Conservation (phyloP, 2,113 vertebrate species). For the Athene cunicularia region DNA sequence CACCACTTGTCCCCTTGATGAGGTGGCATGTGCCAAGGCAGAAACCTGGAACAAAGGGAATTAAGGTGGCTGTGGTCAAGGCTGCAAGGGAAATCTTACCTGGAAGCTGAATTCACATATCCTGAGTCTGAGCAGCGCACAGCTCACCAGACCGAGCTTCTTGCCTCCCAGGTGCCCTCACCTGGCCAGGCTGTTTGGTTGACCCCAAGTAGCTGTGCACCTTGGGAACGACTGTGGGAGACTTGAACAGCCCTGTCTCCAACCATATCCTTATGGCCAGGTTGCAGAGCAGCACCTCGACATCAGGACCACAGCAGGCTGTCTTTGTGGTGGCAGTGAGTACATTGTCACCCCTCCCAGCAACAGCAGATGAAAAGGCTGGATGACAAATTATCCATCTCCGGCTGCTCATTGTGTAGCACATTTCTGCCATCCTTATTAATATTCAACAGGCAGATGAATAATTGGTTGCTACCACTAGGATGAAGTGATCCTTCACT, state of each 20-base stretch:
- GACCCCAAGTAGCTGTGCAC: background rate
- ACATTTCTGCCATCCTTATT: constrained; percentile 44
- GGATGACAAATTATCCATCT: constrained; percentile 57
- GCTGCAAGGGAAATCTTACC: background rate
- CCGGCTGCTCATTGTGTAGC: constrained; percentile 46
- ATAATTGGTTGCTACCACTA: constrained; percentile 64
- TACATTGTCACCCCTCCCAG: background rate
- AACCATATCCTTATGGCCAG: accelerated
- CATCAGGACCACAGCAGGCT: background rate
- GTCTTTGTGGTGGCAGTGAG: background rate
- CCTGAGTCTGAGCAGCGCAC: background rate
- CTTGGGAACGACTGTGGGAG: background rate
- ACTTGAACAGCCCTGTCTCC: background rate
- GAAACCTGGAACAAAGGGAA: background rate
- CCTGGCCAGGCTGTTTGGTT: background rate
- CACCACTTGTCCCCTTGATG: background rate
- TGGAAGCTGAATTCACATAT: background rate
- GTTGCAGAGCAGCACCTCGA: background rate
- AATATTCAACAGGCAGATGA: constrained; percentile 69
- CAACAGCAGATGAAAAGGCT: constrained; percentile 38
- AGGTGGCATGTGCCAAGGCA: background rate
- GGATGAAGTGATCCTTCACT: constrained; percentile 65
- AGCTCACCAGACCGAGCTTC: background rate
- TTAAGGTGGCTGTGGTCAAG: background rate
- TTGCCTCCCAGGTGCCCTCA: background rate